phyloP scores from a whole-genome alignment of 2,797 vertebrate species.

The Notoglanidium macrostoma region DNA sequence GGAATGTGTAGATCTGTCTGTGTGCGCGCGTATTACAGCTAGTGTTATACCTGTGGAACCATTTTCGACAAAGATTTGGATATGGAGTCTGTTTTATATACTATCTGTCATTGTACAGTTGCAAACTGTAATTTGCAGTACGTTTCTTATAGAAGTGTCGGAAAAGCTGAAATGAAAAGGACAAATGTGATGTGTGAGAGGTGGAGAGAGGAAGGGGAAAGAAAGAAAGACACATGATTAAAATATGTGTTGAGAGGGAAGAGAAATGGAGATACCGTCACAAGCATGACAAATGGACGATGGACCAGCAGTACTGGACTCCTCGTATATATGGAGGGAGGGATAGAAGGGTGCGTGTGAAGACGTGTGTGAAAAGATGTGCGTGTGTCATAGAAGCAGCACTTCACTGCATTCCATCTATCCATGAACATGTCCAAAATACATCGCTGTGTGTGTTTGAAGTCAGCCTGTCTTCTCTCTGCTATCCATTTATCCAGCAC shows the following conservation, averaged over 20 bases:
- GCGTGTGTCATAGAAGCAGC: neutral
- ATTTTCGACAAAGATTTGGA: neutral
- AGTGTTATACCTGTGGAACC: neutral
- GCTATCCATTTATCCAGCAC: constrained; percentile 29
- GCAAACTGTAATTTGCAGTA: neutral
- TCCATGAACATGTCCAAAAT: constrained; percentile 46
- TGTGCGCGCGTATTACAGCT: neutral
- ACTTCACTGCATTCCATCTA: constrained; percentile 27
- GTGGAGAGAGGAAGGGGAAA: constrained; percentile 6
- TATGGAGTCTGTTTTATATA: neutral
- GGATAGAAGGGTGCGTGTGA: neutral
- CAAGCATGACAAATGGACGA: neutral
- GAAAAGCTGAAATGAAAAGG: neutral
- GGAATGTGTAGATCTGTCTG: neutral
- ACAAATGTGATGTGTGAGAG: neutral
- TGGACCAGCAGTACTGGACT: neutral
- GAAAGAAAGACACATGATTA: constrained; percentile 22
- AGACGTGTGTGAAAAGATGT: neutral
- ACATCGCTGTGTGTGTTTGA: constrained; percentile 38
- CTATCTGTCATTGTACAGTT: neutral
- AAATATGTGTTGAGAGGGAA: constrained; percentile 11
- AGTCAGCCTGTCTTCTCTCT: constrained; percentile 15
- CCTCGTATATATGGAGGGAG: neutral
- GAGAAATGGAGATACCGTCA: neutral
- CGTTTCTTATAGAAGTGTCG: neutral